Base-by-base conservation (phyloP, 1,140 invertebrate genomes). In the Apocrypta bakeri region DNA sequence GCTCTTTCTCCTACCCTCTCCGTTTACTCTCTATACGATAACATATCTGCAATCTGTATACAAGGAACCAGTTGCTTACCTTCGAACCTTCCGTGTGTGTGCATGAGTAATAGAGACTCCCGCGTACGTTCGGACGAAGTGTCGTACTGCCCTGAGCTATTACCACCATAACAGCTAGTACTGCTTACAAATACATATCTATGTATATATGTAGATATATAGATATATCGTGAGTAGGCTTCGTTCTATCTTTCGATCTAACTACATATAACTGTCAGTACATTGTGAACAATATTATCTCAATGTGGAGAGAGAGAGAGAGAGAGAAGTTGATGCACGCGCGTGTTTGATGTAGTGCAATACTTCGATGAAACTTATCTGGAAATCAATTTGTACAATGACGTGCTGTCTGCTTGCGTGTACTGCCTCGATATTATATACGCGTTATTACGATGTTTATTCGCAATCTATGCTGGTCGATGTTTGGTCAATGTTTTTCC, bases 271-370 rank as follows among this genome's bases (percentile, higher is more conserved):
- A 24, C 64, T 27, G 11, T 68, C 64, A 21, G 27, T 42, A 48
- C 71, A 73, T 40, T 24, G 24, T 42, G 71, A 12, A 48, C 71
- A 48, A 73, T 73, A 73, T 73, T 73, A 73, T 73, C 37, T 11
- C 37, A 24, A 24, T 37, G 71, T 33, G 31, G 4, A 7, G 14
- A n/a, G n/a, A n/a, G n/a, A n/a, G n/a, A n/a, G n/a, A n/a, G n/a
- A n/a, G n/a, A n/a, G n/a, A n/a, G 71, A 73, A 73, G 71, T 73
- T 73, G 33, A 76, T n/a, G 24, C 29, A 24, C 48, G 27, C 74
- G 56, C 29, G 48, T 29, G 68, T 71, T 71, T 71, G 68, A 71
- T 71, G 27, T 29, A 37, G 12, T 66, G 29, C 64, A 9, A 66
- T 2, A 66, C 64, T 29, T 56, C 6, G 24, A 3, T 66, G 63